These are phyloP conservation scores for Ditylenchus dipsaci DNA, from an alignment of 1,140 invertebrate species.

Conservation along the genomic window DNA sequence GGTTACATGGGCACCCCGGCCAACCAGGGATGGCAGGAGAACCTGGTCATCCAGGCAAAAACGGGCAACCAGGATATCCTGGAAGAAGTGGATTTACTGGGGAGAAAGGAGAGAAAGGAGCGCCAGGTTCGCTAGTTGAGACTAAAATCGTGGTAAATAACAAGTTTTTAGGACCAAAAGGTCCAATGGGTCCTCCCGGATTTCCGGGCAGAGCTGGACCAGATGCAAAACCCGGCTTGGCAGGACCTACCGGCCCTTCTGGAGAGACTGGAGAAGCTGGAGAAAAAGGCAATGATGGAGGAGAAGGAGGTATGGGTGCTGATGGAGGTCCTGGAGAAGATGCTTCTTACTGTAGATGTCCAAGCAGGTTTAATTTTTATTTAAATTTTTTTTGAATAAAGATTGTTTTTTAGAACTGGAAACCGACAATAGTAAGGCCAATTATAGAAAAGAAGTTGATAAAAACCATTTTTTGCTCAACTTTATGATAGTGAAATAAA, in stretches of 20 bases:
- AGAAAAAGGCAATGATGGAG: constrained; percentile 10
- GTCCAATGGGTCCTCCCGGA: constrained; percentile 9
- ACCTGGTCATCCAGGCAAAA: constrained; percentile 1
- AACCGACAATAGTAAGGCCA: no score
- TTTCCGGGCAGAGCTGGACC: constrained; percentile 7
- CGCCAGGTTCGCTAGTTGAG: not conserved
- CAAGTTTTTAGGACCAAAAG: constrained; percentile 12
- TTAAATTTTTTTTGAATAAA: no score
- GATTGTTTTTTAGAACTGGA: no score
- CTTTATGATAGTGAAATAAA: no score
- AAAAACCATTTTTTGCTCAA: no score
- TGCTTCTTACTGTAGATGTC: constrained; percentile 1
- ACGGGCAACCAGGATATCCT: constrained; percentile 10
- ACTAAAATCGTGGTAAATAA: not conserved
- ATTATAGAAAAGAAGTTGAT: no score
- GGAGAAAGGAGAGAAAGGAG: constrained; percentile 13
- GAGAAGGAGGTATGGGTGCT: constrained; percentile 5
- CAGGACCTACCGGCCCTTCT: not conserved
- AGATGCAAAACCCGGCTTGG: constrained; percentile 18
- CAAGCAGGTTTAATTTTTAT: not conserved
- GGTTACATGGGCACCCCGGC: constrained; percentile 14
- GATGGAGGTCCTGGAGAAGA: constrained; percentile 20
- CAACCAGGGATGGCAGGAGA: constrained; percentile 7
- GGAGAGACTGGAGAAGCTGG: constrained; percentile 11
- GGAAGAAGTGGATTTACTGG: constrained; percentile 10